These are phyloP conservation scores for Drosophila diplacantha DNA, from an alignment of 2,888 invertebrate species.

Conservation along the genomic window DNA sequence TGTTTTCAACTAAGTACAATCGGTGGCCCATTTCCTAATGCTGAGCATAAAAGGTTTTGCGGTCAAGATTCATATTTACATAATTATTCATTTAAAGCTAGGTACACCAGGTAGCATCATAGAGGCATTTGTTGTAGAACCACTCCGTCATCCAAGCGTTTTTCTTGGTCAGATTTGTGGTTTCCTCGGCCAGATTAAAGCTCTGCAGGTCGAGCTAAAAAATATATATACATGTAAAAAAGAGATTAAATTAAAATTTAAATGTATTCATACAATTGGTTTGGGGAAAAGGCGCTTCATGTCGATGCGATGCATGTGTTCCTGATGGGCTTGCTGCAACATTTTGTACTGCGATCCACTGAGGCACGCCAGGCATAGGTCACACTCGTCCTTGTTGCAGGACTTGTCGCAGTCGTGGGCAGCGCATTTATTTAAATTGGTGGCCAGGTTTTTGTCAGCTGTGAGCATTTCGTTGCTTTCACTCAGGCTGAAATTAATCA, in stretches of 20 bases:
- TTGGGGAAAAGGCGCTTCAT: slow-evolving; percentile 91
- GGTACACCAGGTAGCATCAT: slow-evolving; percentile 88
- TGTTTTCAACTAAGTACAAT: slow-evolving; percentile 16
- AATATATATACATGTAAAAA: neutral
- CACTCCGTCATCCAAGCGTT: slow-evolving; percentile 89
- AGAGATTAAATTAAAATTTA: accelerated
- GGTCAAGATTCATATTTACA: slow-evolving; percentile 6
- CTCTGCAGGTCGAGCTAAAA: slow-evolving; percentile 57
- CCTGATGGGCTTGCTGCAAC: slow-evolving; percentile 85
- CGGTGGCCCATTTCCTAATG: slow-evolving; percentile 26
- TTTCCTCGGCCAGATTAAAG: slow-evolving; percentile 75
- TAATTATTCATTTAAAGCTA: neutral
- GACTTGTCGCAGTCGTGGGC: slow-evolving; percentile 79
- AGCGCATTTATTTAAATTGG: slow-evolving; percentile 84
- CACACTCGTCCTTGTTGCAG: slow-evolving; percentile 85
- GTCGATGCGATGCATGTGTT: slow-evolving; percentile 88
- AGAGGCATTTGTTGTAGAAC: slow-evolving; percentile 93
- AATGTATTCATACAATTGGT: slow-evolving; percentile 78
- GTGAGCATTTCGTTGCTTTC: slow-evolving; percentile 83
- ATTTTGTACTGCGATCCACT: slow-evolving; percentile 80
- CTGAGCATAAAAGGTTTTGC: slow-evolving; percentile 20
- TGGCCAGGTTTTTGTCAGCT: slow-evolving; percentile 88
- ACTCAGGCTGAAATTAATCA: slow-evolving; percentile 76
- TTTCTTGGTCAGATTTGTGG: slow-evolving; percentile 81
- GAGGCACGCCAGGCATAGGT: slow-evolving; percentile 88